Conservation (phyloP, 2,113 vertebrate species). For the Mastomys natalensis region DNA sequence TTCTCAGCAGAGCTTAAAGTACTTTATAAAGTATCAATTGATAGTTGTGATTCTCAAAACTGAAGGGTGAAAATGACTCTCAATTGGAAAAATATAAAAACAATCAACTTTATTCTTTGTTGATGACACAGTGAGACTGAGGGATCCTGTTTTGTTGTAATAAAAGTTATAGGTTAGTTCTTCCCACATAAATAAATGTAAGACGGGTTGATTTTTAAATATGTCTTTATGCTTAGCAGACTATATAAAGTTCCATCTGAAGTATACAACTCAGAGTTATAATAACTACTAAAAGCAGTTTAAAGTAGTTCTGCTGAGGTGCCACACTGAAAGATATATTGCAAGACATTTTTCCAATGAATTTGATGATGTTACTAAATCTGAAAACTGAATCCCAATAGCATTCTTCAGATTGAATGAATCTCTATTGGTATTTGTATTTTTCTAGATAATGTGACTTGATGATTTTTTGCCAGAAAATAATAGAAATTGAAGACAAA, state of each 20-base stretch:
- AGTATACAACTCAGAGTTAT: not conserved
- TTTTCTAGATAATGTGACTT: not conserved
- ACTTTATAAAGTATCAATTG: constrained; percentile 69
- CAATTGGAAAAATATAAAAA: constrained; percentile 80
- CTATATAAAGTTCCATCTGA: not conserved
- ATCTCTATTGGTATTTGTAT: not conserved
- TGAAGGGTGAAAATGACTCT: constrained; percentile 76
- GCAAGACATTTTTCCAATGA: not conserved
- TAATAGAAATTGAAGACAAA: not conserved
- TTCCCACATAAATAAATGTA: not conserved
- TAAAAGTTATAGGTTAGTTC: not conserved
- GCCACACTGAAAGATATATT: not conserved
- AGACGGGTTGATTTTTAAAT: not conserved
- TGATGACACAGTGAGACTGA: constrained; percentile 59
- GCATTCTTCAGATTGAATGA: not conserved
- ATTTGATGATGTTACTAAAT: not conserved
- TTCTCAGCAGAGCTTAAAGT: constrained; percentile 82
- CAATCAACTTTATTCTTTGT: constrained; percentile 70
- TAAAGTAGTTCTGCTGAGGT: not conserved
- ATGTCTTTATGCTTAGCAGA: not conserved
- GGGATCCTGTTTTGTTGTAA: not conserved
- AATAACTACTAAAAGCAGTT: not conserved
- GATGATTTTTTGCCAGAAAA: not conserved
- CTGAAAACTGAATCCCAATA: not conserved
- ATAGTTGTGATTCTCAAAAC: constrained; percentile 81